Percentiles rank a stretch among this genome's conserved stretches.
These are phyloP conservation scores for Nipponia nippon DNA, from an alignment of 2,113 vertebrate species.

Conservation along the genomic window DNA sequence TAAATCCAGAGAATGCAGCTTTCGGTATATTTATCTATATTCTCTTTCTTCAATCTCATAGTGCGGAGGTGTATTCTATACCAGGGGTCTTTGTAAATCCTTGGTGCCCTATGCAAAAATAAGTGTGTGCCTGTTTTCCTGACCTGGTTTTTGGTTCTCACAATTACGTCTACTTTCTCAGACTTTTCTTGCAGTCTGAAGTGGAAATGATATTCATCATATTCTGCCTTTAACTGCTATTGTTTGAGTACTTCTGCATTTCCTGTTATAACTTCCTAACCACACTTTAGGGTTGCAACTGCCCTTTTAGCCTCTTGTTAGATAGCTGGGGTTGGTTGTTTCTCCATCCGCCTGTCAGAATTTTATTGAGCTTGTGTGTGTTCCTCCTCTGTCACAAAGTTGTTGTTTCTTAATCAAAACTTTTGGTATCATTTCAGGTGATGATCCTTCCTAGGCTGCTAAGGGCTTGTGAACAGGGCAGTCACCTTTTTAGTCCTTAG, in stretches of 20 bases:
- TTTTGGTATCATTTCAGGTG: not conserved
- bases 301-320: not conserved
- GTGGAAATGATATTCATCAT: not conserved
- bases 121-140: not conserved
- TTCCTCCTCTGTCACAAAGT: not conserved
- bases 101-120: not conserved
- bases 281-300: not conserved
- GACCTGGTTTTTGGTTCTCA: not conserved
- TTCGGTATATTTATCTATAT: not conserved
- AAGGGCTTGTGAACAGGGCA: not conserved
- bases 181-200: not conserved
- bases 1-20: not conserved
- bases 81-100: not conserved
- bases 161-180: not conserved
- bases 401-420: not conserved
- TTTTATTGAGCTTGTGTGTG: not conserved
- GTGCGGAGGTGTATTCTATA: not conserved
- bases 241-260: not conserved
- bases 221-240: not conserved
- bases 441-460: not conserved
- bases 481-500: not conserved
- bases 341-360: not conserved
- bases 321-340: not conserved
- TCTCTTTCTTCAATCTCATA: not conserved
- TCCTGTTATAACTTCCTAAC: slow-evolving; percentile 4